These are phyloP conservation scores for Dendrocincla tyrannina DNA, from an alignment of 2,797 vertebrate species.

Conservation along the genomic window DNA sequence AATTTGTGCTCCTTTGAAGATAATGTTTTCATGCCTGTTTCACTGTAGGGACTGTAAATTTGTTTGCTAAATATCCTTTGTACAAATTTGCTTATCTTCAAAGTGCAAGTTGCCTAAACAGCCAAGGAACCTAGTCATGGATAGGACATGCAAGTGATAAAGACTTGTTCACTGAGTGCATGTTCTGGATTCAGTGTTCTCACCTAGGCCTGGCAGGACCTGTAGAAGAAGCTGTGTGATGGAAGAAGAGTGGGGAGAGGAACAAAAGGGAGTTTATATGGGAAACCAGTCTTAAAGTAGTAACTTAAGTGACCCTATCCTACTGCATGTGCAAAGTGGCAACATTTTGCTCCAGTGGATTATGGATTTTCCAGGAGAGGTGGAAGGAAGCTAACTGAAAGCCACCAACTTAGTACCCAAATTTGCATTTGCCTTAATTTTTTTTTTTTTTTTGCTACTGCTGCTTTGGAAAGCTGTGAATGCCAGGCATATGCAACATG, in stretches of 20 bases:
- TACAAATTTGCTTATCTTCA: background rate
- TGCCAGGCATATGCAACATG: background rate
- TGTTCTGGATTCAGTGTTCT: background rate
- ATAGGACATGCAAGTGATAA: background rate
- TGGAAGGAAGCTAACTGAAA: background rate
- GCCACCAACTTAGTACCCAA: background rate
- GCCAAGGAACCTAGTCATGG: background rate
- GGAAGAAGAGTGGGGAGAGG: background rate
- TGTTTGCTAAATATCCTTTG: background rate
- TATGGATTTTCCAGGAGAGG: background rate
- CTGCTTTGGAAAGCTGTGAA: background rate
- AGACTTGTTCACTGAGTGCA: background rate
- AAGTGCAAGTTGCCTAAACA: background rate
- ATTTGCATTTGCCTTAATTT: background rate
- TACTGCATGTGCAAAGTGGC: background rate
- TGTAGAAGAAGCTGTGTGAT: background rate
- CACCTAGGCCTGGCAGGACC: background rate
- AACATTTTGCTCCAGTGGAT: background rate
- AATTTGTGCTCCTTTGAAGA: background rate
- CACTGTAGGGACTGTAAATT: background rate
- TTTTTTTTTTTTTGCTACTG: background rate
- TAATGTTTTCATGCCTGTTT: background rate
- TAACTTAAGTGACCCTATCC: background rate
- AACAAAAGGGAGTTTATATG: background rate
- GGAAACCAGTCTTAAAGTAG: background rate